Evolutionary conservation across 2,888 invertebrate genomes (phyloP), one percentile per base, ranked within the genome.

Genomic region (Stenurella melanura): DNA sequence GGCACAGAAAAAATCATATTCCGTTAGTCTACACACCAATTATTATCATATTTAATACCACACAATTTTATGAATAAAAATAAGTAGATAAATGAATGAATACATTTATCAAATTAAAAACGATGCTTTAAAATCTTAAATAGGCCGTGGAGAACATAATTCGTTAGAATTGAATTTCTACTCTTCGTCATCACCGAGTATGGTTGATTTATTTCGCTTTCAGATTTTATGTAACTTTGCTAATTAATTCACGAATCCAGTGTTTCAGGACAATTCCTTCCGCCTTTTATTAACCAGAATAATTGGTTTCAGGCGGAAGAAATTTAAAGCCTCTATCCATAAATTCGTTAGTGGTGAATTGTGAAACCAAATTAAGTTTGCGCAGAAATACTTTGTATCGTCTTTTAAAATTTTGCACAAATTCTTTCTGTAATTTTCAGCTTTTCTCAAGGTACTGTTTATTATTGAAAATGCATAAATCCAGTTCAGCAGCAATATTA

Each of bases 211-310:
- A 34, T 34, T 17, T 26, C 34, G 34, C 30, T 38, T 19, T 38
- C 42, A 42, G 38, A 38, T 64, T 42, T 42, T 30, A n/a, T 38
- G 34, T 30, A 63, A 64, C 64, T 42, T 18, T 19, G 64, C 42
- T 18, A 64, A 64, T 64, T 64, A 64, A 18, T 42, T 42, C 64
- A 10, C 19, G 38, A 64, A 61, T 18, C 19, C 42, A 34, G 18
- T 11, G 19, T 19, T 64, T 64, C 15, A 38, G n/a, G n/a, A 50
- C 42, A 64, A 64, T 64, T 61, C 50, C 64, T 38, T 64, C 64
- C 42, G 64, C 15, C 18, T 64, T 42, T 64, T 50, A 64, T 64
- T 64, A 50, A 42, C 38, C 64, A 38, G 18, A 42, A 38, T 64
- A 64, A 64, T 64, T 64, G 42, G 34, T 10, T 50, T 50, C 15